Evolutionary conservation across 2,797 vertebrate species (phyloP), one percentile per base, ranked within the genome.

Genomic region (Hozukius guyotensis): DNA sequence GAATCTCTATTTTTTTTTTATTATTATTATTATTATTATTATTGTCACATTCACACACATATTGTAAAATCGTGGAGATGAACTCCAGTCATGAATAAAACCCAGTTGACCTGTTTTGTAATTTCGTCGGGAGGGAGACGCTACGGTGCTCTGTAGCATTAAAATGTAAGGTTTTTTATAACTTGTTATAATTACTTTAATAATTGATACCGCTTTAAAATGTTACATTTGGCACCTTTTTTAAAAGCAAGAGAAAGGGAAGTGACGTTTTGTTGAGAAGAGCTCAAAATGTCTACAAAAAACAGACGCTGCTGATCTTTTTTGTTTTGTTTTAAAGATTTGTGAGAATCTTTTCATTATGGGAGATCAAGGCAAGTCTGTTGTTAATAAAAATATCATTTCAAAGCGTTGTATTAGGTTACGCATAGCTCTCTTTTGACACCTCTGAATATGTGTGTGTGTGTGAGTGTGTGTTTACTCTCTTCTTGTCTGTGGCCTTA

Each of bases 361-460:
- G 18, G 46, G 46, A 49, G 46, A 20, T 49, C 46, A 49, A 49
- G 16, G 46, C 18, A 49, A 42, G 38, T 55, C 77, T 46, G 75
- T 78, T 80, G 75, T 81, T 72, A 74, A 91, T 72, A 83, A 81
- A 88, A 89, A 46, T 90, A 81, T 81, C 46, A 87, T 49, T 55
- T 53, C 55, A 18, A 90, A 92, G 90, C 85, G 71, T 55, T 75
- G 86, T 90, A 89, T 91, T 88, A 72, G 49, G 82, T 88, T 88
- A 89, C 27, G 75, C 83, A 71, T 70, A 77, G 82, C 57, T 66
- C 68, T 76, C 76, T 86, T 63, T 25, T 25, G 46, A 74, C 38
- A 49, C 34, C 71, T 59, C 24, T 57, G 2, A 38, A 34, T 27
- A 5, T 53, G 14, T 56, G 27, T 57, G 55, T 16, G 64, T 36